Evolutionary conservation across 2,888 invertebrate species (phyloP).

Genomic region (Rotaria sp.): DNA sequence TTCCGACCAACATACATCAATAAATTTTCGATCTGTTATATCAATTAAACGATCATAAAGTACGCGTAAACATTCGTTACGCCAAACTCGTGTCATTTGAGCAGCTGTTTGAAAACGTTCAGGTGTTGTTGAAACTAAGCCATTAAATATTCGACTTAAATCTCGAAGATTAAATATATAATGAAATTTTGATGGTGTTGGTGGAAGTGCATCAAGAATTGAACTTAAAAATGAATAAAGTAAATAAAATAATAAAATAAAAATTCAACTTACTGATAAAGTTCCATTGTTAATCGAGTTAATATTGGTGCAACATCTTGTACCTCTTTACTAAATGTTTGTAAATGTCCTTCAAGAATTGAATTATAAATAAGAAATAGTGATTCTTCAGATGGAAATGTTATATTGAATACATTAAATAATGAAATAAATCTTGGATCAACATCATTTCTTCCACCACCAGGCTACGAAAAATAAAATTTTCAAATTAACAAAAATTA

Average conservation of each 20-base stretch:
- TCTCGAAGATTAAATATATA: conserved; percentile 88
- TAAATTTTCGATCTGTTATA: conserved; percentile 57
- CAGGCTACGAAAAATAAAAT: conserved; percentile 58
- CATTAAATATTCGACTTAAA: conserved; percentile 74
- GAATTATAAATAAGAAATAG: conserved; percentile 73
- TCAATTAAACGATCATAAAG: conserved; percentile 77
- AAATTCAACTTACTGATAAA: conserved; percentile 59
- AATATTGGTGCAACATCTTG: conserved; percentile 64
- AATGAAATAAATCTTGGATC: conserved; percentile 83
- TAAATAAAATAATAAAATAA: conserved; percentile 31
- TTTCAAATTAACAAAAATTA: neutral
- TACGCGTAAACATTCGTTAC: conserved; percentile 78
- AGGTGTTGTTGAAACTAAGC: conserved; percentile 70
- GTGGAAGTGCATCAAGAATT: conserved; percentile 70
- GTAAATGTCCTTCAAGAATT: conserved; percentile 71
- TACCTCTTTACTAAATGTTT: conserved; percentile 65
- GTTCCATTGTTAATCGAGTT: conserved; percentile 70
- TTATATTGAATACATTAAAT: conserved; percentile 78
- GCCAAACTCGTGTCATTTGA: conserved; percentile 75
- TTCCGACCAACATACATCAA: conserved; percentile 42
- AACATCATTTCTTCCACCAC: conserved; percentile 82
- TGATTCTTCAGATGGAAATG: conserved; percentile 72
- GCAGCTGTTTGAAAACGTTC: conserved; percentile 65
- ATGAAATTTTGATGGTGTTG: conserved; percentile 85
- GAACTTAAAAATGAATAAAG: conserved; percentile 45